Conservation (phyloP, 2,113 vertebrate species). For the Bujurquina vittata region DNA sequence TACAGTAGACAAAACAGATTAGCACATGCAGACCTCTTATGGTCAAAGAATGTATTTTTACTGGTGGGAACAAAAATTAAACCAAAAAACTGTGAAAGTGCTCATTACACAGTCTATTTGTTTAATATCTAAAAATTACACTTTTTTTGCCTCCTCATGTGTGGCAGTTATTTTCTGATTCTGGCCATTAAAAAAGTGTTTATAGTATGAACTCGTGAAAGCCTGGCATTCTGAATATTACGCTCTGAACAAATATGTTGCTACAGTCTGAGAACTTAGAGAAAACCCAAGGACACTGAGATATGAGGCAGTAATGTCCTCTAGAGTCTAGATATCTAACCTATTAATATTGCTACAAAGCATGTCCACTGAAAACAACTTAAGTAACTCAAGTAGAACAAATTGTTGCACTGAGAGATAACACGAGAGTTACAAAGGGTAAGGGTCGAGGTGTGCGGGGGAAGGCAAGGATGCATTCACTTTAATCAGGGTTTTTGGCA, state of each 20-base stretch:
- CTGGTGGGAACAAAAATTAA: slow-evolving; percentile 19
- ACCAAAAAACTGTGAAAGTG: not conserved
- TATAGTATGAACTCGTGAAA: not conserved
- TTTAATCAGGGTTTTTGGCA: not conserved
- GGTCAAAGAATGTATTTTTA: slow-evolving; percentile 52
- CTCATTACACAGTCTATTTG: not conserved
- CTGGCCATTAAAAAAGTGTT: not conserved
- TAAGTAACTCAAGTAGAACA: slow-evolving; percentile 2
- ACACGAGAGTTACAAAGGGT: not conserved
- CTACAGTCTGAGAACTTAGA: not conserved
- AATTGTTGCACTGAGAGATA: slow-evolving; percentile 29
- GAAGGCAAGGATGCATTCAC: not conserved
- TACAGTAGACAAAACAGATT: slow-evolving; percentile 73
- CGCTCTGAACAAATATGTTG: not conserved
- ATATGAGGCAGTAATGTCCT: not conserved
- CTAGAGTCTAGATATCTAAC: not conserved
- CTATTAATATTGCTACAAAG: not conserved
- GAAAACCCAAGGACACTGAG: slow-evolving; percentile 7
- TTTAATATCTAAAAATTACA: not conserved
- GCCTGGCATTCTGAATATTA: not conserved
- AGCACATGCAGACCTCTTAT: slow-evolving; percentile 56
- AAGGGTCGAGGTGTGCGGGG: not conserved
- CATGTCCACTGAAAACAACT: slow-evolving; percentile 6
- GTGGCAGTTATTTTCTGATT: not conserved
- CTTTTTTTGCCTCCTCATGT: not conserved